Conservation (phyloP, 2,113 vertebrate species). For the Pteruthius melanotis region DNA sequence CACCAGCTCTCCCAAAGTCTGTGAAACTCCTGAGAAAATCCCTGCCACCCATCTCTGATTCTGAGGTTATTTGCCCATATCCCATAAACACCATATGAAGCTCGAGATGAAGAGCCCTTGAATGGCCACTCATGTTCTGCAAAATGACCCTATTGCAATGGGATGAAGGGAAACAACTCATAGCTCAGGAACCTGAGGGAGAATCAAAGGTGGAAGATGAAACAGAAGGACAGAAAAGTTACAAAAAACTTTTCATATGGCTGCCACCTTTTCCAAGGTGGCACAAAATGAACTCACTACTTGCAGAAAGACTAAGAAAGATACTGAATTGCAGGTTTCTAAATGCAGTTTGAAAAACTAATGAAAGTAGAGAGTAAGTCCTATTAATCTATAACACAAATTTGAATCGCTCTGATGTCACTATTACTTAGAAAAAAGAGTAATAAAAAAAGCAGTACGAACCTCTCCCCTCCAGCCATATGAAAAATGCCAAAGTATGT, state of each 20-base stretch:
- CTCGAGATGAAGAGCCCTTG: background rate
- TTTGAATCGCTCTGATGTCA: background rate
- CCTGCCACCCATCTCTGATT: background rate
- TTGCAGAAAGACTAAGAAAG: background rate
- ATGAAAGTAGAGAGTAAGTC: background rate
- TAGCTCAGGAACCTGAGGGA: background rate
- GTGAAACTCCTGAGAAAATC: background rate
- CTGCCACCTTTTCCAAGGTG: background rate
- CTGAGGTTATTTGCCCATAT: background rate
- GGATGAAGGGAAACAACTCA: background rate
- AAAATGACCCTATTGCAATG: background rate
- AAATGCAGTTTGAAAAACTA: background rate
- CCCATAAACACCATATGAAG: background rate
- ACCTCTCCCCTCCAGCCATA: background rate
- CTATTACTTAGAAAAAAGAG: background rate
- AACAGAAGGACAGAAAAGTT: background rate
- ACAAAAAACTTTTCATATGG: background rate
- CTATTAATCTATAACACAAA: background rate
- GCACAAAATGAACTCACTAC: background rate
- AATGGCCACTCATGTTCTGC: fast-evolving
- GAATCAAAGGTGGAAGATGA: background rate
- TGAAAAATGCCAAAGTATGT: background rate
- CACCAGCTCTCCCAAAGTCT: background rate
- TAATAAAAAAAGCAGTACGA: background rate
- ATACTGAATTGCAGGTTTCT: background rate